phyloP scores from a whole-genome alignment of 2,113 vertebrate genomes.

The Podilymbus podiceps region DNA sequence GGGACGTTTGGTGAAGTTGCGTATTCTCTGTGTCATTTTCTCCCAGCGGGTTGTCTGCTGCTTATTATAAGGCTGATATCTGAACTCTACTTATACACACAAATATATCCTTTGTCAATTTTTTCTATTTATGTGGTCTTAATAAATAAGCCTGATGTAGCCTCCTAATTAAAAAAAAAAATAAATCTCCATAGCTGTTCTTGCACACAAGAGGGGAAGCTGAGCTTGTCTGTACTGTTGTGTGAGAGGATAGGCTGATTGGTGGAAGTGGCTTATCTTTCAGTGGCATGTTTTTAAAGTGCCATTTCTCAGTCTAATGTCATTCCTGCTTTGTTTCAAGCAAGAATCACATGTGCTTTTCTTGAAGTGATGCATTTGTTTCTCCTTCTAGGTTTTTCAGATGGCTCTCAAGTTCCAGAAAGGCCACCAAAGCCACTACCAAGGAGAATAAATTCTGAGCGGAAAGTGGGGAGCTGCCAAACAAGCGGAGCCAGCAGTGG shows the following conservation, averaged over 20 bases:
- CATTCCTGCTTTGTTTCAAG: neutral
- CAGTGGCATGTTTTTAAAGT: neutral
- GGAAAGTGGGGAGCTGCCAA: conserved; percentile 82
- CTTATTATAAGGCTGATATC: neutral
- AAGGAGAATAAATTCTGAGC: conserved; percentile 90
- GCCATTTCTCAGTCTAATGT: neutral
- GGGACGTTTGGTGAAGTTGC: neutral
- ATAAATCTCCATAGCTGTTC: rapidly evolving
- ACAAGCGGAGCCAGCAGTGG: conserved; percentile 43
- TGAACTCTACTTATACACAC: neutral
- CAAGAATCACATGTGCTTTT: neutral
- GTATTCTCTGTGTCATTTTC: neutral
- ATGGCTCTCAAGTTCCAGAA: conserved; percentile 86
- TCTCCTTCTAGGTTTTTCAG: conserved; percentile 75
- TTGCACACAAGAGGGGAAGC: neutral
- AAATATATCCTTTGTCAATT: neutral
- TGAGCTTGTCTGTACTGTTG: neutral
- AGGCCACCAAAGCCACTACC: conserved; percentile 94
- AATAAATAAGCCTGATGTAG: neutral
- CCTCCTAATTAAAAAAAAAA: neutral
- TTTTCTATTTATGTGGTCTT: neutral
- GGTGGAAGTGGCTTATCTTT: neutral
- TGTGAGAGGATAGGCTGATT: neutral
- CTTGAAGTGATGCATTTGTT: neutral
- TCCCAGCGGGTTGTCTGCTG: neutral